Percentiles rank a stretch among this genome's conserved stretches.
phyloP scores from a whole-genome alignment of 2,888 invertebrate species.

The Phragmatobia fuliginosa region DNA sequence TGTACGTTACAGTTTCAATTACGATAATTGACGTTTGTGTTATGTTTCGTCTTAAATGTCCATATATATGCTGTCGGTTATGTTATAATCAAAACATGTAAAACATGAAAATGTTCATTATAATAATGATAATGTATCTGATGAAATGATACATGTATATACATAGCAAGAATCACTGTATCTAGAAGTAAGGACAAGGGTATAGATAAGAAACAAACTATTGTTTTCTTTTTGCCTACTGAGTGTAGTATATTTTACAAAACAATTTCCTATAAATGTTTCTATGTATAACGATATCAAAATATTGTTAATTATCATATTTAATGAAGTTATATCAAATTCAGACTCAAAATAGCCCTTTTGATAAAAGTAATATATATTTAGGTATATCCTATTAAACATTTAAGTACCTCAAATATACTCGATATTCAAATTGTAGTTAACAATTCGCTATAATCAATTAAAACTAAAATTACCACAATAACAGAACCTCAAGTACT shows the following conservation, averaged over 20 bases:
- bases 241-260: constrained; percentile 17
- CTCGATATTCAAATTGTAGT: constrained; percentile 7
- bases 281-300: constrained; percentile 14
- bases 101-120: constrained; percentile 43
- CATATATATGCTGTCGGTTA: constrained; percentile 33
- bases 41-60: constrained; percentile 38
- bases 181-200: constrained; percentile 48
- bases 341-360: constrained; percentile 4
- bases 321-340: constrained; percentile 8
- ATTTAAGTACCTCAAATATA: constrained; percentile 1
- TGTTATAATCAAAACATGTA: constrained; percentile 41
- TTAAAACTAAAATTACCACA: constrained; percentile 30
- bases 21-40: constrained; percentile 35
- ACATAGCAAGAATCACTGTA: constrained; percentile 41
- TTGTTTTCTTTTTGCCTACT: constrained; percentile 15
- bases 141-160: constrained; percentile 47
- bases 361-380: constrained; percentile 17
- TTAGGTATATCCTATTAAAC: neutral
- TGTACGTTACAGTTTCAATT: constrained; percentile 31
- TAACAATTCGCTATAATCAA: constrained; percentile 38
- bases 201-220: constrained; percentile 39
- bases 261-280: constrained; percentile 9
- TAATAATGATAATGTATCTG: constrained; percentile 26
- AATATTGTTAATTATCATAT: constrained; percentile 10
- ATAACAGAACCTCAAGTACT: constrained; percentile 24